Conservation (phyloP, 1,140 invertebrate genomes). For the Paraescarpia echinospica region DNA sequence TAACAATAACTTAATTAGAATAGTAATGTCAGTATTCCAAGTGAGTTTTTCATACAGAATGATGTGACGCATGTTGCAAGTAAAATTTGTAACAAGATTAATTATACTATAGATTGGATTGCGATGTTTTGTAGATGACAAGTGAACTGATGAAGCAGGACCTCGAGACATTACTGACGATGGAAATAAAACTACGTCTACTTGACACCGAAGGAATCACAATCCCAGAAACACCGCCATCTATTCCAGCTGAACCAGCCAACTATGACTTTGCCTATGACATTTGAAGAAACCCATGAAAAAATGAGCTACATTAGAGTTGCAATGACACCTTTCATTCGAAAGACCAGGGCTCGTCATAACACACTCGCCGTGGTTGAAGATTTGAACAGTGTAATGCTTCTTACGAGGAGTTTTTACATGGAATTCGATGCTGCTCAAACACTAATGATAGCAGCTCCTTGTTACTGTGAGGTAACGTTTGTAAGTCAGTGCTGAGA, state of each 20-base stretch:
- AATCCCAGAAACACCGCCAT: constrained; percentile 88
- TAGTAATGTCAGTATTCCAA: not conserved
- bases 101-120: not conserved
- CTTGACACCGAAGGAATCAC: constrained; percentile 92
- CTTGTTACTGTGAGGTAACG: not conserved
- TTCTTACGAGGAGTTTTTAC: no score
- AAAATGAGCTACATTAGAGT: not conserved
- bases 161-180: constrained; percentile 86
- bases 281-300: not conserved
- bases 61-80: not conserved
- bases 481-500: not conserved
- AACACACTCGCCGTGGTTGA: not conserved
- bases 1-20: not conserved
- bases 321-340: not conserved
- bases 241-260: constrained; percentile 82
- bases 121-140: constrained; percentile 68
- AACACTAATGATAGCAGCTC: not conserved
- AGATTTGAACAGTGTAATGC: not conserved
- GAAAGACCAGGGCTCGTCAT: not conserved
- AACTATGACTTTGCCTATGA: constrained; percentile 76
- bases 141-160: constrained; percentile 88
- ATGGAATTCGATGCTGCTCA: not conserved
- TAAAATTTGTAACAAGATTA: not conserved
- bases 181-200: constrained; percentile 93
- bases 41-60: not conserved